Evolutionary conservation across 1,140 invertebrate species (phyloP).

Genomic region (Linepithema humile): DNA sequence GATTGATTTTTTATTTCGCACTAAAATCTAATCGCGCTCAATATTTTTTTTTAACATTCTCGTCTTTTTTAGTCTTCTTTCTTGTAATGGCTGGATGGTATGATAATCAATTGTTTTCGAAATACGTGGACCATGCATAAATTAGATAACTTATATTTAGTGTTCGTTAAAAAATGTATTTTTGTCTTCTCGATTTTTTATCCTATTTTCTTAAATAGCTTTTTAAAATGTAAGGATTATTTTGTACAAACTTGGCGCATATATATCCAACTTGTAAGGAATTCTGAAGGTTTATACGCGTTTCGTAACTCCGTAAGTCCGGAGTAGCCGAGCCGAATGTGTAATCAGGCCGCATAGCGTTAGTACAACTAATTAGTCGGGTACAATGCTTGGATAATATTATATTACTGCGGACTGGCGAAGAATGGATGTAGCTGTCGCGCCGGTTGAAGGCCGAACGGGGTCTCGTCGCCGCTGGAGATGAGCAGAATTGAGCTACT

Average conservation of each 20-base stretch:
- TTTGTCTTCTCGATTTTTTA: neutral
- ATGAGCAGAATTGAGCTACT: slow-evolving; percentile 74
- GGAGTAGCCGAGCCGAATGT: slow-evolving; percentile 73
- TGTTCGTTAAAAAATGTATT: neutral
- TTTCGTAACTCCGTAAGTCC: slow-evolving; percentile 23
- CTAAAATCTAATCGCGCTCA: neutral
- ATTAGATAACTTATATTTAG: too few species aligned
- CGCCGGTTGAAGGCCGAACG: slow-evolving; percentile 30
- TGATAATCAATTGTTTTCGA: too few species aligned
- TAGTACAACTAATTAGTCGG: slow-evolving; percentile 78
- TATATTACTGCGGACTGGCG: slow-evolving; percentile 66
- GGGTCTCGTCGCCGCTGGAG: neutral
- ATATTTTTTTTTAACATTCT: neutral
- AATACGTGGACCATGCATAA: too few species aligned
- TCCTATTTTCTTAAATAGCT: neutral
- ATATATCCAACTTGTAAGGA: neutral
- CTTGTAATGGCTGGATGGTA: neutral
- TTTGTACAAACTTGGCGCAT: neutral
- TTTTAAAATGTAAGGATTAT: neutral
- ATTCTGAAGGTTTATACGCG: slow-evolving; percentile 40
- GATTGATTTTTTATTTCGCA: slow-evolving; percentile 62
- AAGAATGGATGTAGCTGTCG: slow-evolving; percentile 57
- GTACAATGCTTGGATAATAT: slow-evolving; percentile 81
- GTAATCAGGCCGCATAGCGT: slow-evolving; percentile 77
- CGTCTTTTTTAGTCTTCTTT: neutral